Evolutionary conservation across 2,888 invertebrate species (phyloP).

Genomic region (Salticus scenicus): DNA sequence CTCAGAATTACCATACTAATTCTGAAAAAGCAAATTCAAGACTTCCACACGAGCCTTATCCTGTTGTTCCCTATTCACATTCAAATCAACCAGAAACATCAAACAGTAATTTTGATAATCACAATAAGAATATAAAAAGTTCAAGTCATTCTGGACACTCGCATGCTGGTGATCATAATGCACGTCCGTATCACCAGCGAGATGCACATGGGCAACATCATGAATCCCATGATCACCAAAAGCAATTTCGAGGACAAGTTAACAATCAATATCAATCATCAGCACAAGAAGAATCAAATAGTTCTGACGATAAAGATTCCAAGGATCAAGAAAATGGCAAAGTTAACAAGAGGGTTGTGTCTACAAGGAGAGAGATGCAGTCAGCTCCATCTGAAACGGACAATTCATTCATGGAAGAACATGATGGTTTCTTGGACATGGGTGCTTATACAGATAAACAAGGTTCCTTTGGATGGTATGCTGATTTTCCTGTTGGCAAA

Average conservation of each 20-base stretch:
- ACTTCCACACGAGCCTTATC: too few relatives aligned
- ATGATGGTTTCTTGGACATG: slow-evolving; percentile 70
- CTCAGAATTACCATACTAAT: too few relatives aligned
- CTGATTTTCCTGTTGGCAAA: slow-evolving; percentile 70
- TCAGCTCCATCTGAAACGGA: slow-evolving; percentile 5
- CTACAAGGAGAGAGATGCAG: not conserved
- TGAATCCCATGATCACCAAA: not conserved
- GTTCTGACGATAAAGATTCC: too few relatives aligned
- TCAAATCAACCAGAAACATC: not conserved
- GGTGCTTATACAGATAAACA: slow-evolving; percentile 71
- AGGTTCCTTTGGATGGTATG: slow-evolving; percentile 72
- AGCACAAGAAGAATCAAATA: too few relatives aligned
- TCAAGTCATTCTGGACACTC: too few relatives aligned
- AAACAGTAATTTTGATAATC: too few relatives aligned
- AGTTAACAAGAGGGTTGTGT: not conserved
- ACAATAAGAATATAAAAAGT: too few relatives aligned
- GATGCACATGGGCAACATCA: not conserved
- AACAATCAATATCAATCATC: too few relatives aligned
- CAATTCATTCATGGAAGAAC: slow-evolving; percentile 20
- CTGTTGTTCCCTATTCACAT: not conserved
- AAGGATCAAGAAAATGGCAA: too few relatives aligned
- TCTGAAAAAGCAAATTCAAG: too few relatives aligned
- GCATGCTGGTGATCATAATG: too few relatives aligned
- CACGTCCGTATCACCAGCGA: not conserved
- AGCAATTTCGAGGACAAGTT: too few relatives aligned